Evolutionary conservation across 2,888 invertebrate genomes (phyloP).

Genomic region (Cheilosia pagana): DNA sequence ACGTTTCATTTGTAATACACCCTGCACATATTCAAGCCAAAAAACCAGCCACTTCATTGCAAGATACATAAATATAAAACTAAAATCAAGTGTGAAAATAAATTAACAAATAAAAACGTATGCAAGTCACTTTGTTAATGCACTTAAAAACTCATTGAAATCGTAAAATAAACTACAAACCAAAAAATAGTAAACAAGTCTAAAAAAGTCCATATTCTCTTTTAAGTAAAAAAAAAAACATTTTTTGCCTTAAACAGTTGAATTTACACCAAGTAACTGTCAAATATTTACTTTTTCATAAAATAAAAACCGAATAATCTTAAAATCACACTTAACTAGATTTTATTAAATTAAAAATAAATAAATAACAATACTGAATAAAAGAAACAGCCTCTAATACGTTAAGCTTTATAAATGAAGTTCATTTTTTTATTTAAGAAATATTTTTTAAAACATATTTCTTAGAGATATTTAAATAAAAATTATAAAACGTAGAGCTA

Average conservation of each 20-base stretch:
- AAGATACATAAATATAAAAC: too few species aligned
- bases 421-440: conserved; percentile 18
- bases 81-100: too few species aligned
- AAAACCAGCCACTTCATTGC: too few species aligned
- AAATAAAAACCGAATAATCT: conserved; percentile 6
- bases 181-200: neutral
- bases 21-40: too few species aligned
- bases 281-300: conserved; percentile 31
- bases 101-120: too few species aligned
- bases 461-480: conserved; percentile 15
- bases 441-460: conserved; percentile 35
- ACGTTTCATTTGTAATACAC: too few species aligned
- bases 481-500: neutral
- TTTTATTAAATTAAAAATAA: conserved; percentile 6
- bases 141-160: conserved; percentile 5
- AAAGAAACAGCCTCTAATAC: conserved; percentile 41
- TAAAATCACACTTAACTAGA: conserved; percentile 14
- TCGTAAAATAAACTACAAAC: neutral
- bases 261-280: conserved; percentile 53
- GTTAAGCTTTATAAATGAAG: conserved; percentile 38
- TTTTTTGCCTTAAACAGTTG: conserved; percentile 57
- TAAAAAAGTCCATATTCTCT: conserved; percentile 45
- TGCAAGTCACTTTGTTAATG: neutral
- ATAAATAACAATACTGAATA: neutral
- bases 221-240: conserved; percentile 27